Evolutionary conservation across 2,797 vertebrate genomes (phyloP), one percentile per base, ranked within the genome.

Genomic region (Prionace glauca): DNA sequence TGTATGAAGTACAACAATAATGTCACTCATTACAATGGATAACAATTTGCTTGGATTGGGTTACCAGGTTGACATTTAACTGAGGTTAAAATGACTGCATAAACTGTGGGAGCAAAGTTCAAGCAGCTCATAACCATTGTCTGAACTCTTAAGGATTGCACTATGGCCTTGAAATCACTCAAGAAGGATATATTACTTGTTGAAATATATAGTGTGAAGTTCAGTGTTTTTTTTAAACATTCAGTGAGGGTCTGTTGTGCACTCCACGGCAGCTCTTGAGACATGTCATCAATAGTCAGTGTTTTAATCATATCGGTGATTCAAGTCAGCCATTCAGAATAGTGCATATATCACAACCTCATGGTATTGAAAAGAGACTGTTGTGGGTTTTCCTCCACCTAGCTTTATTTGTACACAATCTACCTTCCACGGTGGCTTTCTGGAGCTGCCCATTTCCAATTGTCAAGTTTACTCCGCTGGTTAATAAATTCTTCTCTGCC

Each of bases 101-200:
- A 77, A 77, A 95, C 71, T 95, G 92, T 50, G 50, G 36, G 90
- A 69, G 90, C 90, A 92, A 92, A 92, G 90, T 92, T 92, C 90
- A 92, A 92, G 90, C 90, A 41, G 90, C 65, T 92, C 65, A 92
- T 92, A 69, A 92, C 62, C 65, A 65, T 22, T 67, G 90, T 92
- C n/a, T 92, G 62, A 92, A 92, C n/a, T 41, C 65, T 92, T 92
- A 92, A 92, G 32, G 45, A 95, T 50, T 77, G 18, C 41, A 95
- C 72, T 77, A 95, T n/a, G 29, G 71, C 12, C 93, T 71, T 77
- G 45, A 77, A 95, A 77, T 77, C 69, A 74, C 93, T 95, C 72
- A 72, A 77, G 45, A 77, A 18, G 22, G 18, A 50, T 32, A 12
- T n/a, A 95, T 72, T 94, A 72, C 50, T 50, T 50, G 29, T 56